Base-by-base conservation (phyloP, 2,113 vertebrate species). In the Opisthocomus hoazin region DNA sequence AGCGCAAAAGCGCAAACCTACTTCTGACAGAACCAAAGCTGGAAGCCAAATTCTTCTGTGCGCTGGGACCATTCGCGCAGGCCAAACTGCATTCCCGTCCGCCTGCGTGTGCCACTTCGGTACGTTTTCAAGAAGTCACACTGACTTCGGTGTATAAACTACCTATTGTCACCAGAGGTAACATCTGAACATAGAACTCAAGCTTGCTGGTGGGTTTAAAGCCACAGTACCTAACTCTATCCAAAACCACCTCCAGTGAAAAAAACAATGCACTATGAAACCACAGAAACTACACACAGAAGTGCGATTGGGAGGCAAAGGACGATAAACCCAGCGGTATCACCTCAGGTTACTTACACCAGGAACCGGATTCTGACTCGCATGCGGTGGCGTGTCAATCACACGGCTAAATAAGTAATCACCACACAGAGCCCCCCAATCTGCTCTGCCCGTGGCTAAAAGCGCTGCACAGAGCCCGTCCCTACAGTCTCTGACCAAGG, bases 151-250 rank as follows among this genome's bases (percentile, higher is more conserved):
- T 14, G 8, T 20, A 43, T 26, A 65, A 69, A 65, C 13, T 15
- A 21, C 7, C 9, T 53, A 1, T 69, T 76, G 69, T 14, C 15
- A 21, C n/a, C 48, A 23, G 19, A 51, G 18, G 5, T 14, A 73
- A 66, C 20, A 70, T 0, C 14, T 15, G 20, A 61, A 57, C 16
- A 23, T 37, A 3, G 7, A 86, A 73, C 30, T 46, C 57, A 15
- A 75, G 20, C 24, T 36, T 45, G n/a, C 0, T 45, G 34, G 7
- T 26, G 32, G 19, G 32, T 29, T 77, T 64, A 51, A 66, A 82
- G 17, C 20, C 8, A 6, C 0, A 2, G 32, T 12, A 45, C 15
- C 29, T 50, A 58, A 54, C 12, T 11, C 27, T 13, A 24, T 7
- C 19, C 26, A 32, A 68, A 95, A 60, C 17, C 23, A 73, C 20